Base-by-base conservation (phyloP, 2,113 vertebrate species). In the Alces alces region DNA sequence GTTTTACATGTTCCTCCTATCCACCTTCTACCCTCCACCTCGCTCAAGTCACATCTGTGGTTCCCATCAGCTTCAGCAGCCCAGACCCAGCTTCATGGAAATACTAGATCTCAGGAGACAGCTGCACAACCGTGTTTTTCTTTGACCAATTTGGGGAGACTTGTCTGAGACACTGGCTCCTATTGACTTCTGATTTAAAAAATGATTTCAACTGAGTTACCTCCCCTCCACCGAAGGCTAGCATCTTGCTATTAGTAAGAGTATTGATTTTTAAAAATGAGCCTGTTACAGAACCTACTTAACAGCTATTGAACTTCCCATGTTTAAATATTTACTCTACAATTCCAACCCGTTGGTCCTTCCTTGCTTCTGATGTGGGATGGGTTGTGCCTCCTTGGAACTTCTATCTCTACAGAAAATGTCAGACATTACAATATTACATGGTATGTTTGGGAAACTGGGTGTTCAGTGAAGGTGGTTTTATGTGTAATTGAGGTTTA, bases 311-410 rank as follows among this genome's bases (percentile, higher is more conserved):
- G 93, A 97, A 39, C 78, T 25, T 73, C 58, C 79, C 60, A 86
- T 89, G 86, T 95, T 97, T 95, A 97, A 97, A 98, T 97, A 98
- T 98, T 98, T 97, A 98, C 96, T 97, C 94, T 91, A 6, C 11
- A 3, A 27, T 57, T 55, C 54, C 88, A 83, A 19, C 47, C 91
- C 91, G 85, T 95, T 45, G 78, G 60, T 36, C 15, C 66, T 93
- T 91, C 92, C 78, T 80, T 6, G 61, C 19, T 55, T 86, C 66
- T 89, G 97, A 93, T 1, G 3, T 15, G 5, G 52, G 76, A 16
- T 87, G 79, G 60, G 76, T 28, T 0, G 36, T 58, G 55, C n/a
- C 13, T 93, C 52, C 84, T 61, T 2, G 4, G 76, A 64, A 45
- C 27, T 5, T 60, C 52, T 55, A 28, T 47, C 57, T 39, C 17